Base-by-base conservation (phyloP, 1,140 invertebrate genomes). In the Calliphora vicina region DNA sequence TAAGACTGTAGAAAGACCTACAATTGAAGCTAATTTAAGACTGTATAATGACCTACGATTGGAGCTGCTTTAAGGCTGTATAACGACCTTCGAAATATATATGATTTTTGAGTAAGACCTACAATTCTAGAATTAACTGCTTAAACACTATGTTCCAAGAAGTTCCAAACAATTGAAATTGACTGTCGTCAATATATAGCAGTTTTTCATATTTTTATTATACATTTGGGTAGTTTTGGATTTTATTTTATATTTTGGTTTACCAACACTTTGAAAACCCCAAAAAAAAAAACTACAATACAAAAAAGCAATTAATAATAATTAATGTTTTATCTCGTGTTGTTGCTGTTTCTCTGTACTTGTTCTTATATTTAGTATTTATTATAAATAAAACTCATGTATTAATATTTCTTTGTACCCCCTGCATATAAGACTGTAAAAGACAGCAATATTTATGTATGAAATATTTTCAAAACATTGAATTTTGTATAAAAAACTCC, bases 261-360 rank as follows among this genome's bases (percentile, higher is more conserved):
- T n/a, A n/a, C n/a, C n/a, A n/a, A n/a, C n/a, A n/a, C n/a, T n/a
- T n/a, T n/a, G n/a, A n/a, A n/a, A n/a, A n/a, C n/a, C n/a, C n/a
- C 86, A 83, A 57, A 83, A 83, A 72, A 73, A 72, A 82, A 83
- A 85, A 71, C 83, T 71, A 80, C 25, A 81, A 35, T n/a, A 26
- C 81, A 81, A 84, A 84, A 83, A 84, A 80, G 81, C 83, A 84
- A 84, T 84, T 84, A 84, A 82, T 84, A 84, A 84, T 84, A 84
- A 84, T 82, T 84, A 84, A 84, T 84, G 83, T 82, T 84, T 84
- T 84, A 82, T 82, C 73, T 82, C 45, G 76, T 82, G 82, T 76
- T n/a, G 82, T 82, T 57, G 82, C 35, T 35, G 35, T 35, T 35
- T 6, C 10, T 5, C 35, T 8, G 35, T 35, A 8, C 35, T 35